These are phyloP conservation scores for Cliona cf. orientalis DNA, from an alignment of 37 sponge, comb jelly and placozoan species.

Conservation along the genomic window DNA sequence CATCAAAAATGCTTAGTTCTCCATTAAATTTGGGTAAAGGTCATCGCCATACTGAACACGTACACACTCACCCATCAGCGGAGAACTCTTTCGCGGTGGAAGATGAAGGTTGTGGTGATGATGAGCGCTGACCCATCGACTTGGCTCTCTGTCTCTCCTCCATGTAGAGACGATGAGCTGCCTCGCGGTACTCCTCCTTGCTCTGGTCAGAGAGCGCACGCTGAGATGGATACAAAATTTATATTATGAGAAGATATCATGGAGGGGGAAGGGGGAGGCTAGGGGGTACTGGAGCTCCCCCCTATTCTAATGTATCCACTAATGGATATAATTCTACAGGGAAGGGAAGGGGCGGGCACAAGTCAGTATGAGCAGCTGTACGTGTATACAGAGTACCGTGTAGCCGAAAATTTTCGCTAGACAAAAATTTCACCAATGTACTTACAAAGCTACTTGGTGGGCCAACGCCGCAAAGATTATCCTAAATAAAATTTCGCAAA, in stretches of 20 bases:
- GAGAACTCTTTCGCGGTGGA: not conserved
- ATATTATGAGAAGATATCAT: not conserved
- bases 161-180: slow-evolving; percentile 44
- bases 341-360: too few species aligned
- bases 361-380: too few species aligned
- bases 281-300: not conserved
- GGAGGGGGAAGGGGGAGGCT: not conserved
- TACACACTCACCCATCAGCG: not conserved
- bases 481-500: too few species aligned
- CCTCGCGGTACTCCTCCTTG: slow-evolving; percentile 49
- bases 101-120: slow-evolving; percentile 5
- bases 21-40: too few species aligned
- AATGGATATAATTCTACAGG: too few species aligned
- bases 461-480: too few species aligned
- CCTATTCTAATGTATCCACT: too few species aligned
- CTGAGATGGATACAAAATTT: not conserved
- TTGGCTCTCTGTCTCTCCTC: slow-evolving; percentile 15
- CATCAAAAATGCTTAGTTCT: too few species aligned
- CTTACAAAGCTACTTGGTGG: too few species aligned
- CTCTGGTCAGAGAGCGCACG: slow-evolving; percentile 1
- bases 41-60: not conserved
- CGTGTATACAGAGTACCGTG: too few species aligned
- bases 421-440: too few species aligned
- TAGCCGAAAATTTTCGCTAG: too few species aligned
- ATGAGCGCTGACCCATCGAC: not conserved